These are phyloP conservation scores for Agonopterix subpropinquella DNA, from an alignment of 2,888 invertebrate species.

Conservation along the genomic window DNA sequence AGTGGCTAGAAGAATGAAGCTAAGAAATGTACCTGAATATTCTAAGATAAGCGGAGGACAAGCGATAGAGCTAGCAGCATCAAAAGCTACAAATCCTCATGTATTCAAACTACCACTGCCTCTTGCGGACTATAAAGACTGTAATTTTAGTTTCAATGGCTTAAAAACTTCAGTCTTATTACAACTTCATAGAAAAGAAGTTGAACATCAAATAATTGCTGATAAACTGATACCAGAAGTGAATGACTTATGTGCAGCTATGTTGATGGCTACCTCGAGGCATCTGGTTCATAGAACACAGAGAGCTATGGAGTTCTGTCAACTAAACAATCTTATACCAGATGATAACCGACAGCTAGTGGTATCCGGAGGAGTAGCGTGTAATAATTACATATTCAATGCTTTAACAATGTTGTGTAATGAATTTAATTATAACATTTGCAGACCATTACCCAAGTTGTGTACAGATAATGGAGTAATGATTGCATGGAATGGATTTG, in stretches of 20 bases:
- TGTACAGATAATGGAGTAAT: conserved; percentile 99
- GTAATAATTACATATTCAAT: conserved; percentile 87
- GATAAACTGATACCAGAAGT: conserved; percentile 85
- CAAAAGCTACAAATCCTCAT: conserved; percentile 78
- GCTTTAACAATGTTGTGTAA: conserved; percentile 82
- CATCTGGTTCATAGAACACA: conserved; percentile 91
- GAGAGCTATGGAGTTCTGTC: conserved; percentile 87
- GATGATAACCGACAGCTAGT: conserved; percentile 78
- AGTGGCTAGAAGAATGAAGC: conserved; percentile 88
- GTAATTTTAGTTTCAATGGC: conserved; percentile 95
- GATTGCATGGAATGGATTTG: conserved; percentile 99
- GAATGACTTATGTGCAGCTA: conserved; percentile 89
- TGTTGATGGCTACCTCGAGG: conserved; percentile 82
- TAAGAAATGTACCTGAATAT: conserved; percentile 86
- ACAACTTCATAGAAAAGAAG: conserved; percentile 77
- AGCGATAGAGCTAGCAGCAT: conserved; percentile 90
- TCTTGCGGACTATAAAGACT: conserved; percentile 80
- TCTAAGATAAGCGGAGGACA: conserved; percentile 86
- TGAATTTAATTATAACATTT: conserved; percentile 79
- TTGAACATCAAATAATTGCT: conserved; percentile 71
- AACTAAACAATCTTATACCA: conserved; percentile 79
- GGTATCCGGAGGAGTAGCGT: conserved; percentile 97
- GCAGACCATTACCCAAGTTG: conserved; percentile 86
- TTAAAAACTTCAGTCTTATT: conserved; percentile 79
- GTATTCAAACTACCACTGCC: conserved; percentile 81